phyloP scores from a whole-genome alignment of 2,113 vertebrate species.

The Crocuta crocuta region DNA sequence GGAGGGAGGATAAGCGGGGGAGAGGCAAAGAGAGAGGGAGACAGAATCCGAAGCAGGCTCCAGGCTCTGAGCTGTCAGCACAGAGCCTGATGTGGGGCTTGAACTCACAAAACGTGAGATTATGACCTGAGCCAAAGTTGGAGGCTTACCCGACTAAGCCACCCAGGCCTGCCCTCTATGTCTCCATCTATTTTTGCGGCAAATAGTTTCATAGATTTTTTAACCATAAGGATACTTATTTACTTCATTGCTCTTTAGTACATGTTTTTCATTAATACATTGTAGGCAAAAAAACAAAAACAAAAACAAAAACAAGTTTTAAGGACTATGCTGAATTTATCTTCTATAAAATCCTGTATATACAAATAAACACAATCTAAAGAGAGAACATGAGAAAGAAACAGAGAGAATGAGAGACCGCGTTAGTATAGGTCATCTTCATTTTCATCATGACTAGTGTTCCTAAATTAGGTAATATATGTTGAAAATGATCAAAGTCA shows the following conservation, averaged over 20 bases:
- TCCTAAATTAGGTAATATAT: background rate
- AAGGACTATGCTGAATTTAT: background rate
- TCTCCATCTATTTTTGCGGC: background rate
- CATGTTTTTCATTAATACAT: background rate
- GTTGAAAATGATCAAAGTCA: background rate
- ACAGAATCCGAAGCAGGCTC: too few species aligned
- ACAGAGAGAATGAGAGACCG: background rate
- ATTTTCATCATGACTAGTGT: background rate
- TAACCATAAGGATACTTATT: background rate
- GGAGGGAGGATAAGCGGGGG: too few species aligned
- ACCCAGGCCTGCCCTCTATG: background rate
- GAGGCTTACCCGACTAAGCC: too few species aligned
- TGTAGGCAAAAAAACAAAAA: background rate
- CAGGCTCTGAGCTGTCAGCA: too few species aligned
- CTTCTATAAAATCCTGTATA: slow-evolving; percentile 25
- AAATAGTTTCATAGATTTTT: background rate
- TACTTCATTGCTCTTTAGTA: background rate
- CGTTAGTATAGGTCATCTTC: background rate
- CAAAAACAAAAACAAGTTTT: background rate
- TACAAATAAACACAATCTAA: slow-evolving; percentile 18
- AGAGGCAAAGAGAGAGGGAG: too few species aligned
- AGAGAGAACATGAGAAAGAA: slow-evolving; percentile 9
- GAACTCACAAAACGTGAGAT: too few species aligned
- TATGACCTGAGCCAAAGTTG: too few species aligned
- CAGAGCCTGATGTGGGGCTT: too few species aligned